phyloP scores from a whole-genome alignment of 2,797 vertebrate genomes.

The Picus viridis region DNA sequence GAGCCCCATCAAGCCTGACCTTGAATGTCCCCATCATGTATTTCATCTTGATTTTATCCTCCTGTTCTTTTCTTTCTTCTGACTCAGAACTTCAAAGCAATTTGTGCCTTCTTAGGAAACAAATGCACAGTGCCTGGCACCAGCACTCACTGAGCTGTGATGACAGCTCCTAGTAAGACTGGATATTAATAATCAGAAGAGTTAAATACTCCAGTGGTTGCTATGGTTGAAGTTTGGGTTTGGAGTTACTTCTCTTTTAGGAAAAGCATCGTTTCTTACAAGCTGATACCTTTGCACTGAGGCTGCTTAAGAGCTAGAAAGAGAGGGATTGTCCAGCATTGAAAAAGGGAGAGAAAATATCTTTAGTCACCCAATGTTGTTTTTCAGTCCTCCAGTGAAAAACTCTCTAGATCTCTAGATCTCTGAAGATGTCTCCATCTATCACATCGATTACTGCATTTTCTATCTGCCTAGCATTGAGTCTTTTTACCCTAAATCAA shows the following conservation, averaged over 20 bases:
- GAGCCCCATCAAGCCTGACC: too few species aligned
- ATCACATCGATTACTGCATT: not conserved
- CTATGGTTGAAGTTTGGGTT: not conserved
- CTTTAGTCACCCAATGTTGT: not conserved
- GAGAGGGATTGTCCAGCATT: not conserved
- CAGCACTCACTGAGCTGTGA: not conserved
- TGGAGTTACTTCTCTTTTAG: not conserved
- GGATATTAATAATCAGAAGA: not conserved
- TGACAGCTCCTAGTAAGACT: not conserved
- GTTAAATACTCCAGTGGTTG: not conserved
- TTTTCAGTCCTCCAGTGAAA: not conserved
- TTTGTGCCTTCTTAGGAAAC: slow-evolving; percentile 1
- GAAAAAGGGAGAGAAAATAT: not conserved
- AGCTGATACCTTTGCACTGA: not conserved
- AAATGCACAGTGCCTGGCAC: not conserved
- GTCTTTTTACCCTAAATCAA: not conserved
- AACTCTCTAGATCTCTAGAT: not conserved
- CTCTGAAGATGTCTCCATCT: not conserved
- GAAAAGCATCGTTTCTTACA: not conserved
- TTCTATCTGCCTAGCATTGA: not conserved
- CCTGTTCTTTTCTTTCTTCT: not conserved
- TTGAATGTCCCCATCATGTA: too few species aligned
- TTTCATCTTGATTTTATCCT: not conserved
- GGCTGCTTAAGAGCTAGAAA: not conserved
- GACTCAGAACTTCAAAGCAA: not conserved